Evolutionary conservation across 1,140 invertebrate genomes (phyloP).

Genomic region (Neodiprion lecontei): DNA sequence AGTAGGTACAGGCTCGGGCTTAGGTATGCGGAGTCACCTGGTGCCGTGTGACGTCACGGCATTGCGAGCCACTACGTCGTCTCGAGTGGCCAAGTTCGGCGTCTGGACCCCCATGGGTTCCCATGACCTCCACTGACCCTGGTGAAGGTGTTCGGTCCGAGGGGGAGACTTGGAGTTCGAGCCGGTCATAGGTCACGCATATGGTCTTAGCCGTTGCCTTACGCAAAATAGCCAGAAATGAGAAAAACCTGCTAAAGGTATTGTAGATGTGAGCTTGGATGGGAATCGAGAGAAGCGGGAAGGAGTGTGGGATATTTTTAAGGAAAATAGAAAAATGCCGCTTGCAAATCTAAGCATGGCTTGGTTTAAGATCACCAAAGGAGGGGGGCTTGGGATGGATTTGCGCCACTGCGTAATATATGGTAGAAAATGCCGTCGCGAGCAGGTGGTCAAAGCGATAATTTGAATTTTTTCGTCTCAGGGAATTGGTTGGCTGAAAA

Average conservation of each 20-base stretch:
- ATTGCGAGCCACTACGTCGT: not conserved
- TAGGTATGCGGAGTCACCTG: not conserved
- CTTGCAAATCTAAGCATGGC: too few relatives aligned
- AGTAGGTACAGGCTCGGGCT: too few relatives aligned
- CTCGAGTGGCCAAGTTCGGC: not conserved
- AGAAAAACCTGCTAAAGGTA: not conserved
- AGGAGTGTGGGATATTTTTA: not conserved
- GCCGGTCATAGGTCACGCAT: not conserved
- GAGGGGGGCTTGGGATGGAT: too few relatives aligned
- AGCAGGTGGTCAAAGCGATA: too few relatives aligned
- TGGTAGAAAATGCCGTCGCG: too few relatives aligned
- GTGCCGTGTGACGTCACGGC: not conserved
- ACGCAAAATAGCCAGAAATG: conserved; percentile 7
- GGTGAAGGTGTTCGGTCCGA: not conserved
- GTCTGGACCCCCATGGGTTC: conserved; percentile 58
- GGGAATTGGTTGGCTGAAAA: too few relatives aligned
- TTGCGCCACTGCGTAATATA: too few relatives aligned
- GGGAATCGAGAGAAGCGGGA: not conserved
- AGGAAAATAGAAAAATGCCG: too few relatives aligned
- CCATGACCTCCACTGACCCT: conserved; percentile 54
- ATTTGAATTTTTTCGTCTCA: too few relatives aligned
- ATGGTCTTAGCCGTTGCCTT: conserved; percentile 4
- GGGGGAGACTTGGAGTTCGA: conserved; percentile 1
- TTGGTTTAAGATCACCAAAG: too few relatives aligned
- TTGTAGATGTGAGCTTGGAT: not conserved